Evolutionary conservation across 2,113 vertebrate species (phyloP), one percentile per base, ranked within the genome.

Genomic region (Passerina amoena): DNA sequence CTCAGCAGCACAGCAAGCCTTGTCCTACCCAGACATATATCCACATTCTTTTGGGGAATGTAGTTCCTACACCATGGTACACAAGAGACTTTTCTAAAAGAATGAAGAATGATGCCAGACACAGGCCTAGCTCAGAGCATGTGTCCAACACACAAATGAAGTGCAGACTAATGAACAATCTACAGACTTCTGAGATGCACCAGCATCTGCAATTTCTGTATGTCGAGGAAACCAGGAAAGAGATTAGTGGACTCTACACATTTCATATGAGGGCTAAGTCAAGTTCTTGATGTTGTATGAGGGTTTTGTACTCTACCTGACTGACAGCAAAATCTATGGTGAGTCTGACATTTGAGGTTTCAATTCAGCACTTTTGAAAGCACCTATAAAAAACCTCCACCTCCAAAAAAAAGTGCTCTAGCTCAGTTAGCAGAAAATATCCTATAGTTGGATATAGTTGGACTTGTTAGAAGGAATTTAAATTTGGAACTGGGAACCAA

Each of bases 301-400:
- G 33, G 63, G 77, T 71, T 94, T 96, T 92, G 75, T 90, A 82
- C 73, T 85, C 76, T 25, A 69, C 51, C 44, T 57, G 85, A 88
- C 66, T 94, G 96, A 97, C 94, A 96, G 92, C 48, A 96, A 95
- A 96, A 96, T 94, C 94, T 84, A 96, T 92, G 86, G 61, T 0
- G 20, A 92, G 65, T 66, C 65, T 96, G 96, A 97, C 95, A 95
- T 94, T 88, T 97, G 95, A 97, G 86, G 68, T 96, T 96, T 97
- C 94, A 96, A 97, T 97, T 94, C 80, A 91, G 76, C 12, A 28
- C 66, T 92, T 93, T 38, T 2, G 75, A 94, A 94, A 92, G 42
- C 47, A 90, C 53, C 77, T 88, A 70, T 77, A 73, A 95, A 91
- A 86, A 51, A 23, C 24, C 12, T 50, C 24, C 18, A 91, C 22